Conservation (phyloP, 1,140 invertebrate genomes). For the Orchestia grillus region DNA sequence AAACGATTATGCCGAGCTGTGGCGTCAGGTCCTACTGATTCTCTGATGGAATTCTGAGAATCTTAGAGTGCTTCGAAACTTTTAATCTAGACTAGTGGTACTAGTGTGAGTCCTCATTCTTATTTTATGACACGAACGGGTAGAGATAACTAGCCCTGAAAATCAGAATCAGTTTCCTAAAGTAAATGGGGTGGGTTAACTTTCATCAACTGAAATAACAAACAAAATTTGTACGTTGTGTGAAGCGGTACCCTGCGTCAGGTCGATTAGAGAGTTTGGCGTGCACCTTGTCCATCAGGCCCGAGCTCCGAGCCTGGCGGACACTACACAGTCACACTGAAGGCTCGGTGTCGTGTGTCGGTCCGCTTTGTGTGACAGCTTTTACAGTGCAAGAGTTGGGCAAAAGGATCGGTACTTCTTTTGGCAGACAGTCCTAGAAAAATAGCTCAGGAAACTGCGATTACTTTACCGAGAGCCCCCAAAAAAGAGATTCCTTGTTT, state of each 20-base stretch:
- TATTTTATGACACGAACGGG: neutral
- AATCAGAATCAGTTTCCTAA: neutral
- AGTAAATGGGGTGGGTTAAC: neutral
- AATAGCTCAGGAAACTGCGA: neutral
- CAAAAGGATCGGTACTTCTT: neutral
- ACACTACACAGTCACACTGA: neutral
- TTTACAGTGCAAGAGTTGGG: neutral
- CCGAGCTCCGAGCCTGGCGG: neutral
- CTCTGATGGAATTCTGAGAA: neutral
- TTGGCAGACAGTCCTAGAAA: neutral
- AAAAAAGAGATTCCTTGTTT: neutral
- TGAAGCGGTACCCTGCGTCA: neutral
- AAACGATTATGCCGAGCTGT: neutral
- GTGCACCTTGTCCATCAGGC: constrained; percentile 7
- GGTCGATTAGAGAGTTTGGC: constrained; percentile 1
- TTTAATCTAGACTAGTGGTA: neutral
- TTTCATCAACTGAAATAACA: neutral
- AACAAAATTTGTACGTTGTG: neutral
- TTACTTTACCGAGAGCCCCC: neutral
- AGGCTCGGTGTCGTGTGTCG: neutral
- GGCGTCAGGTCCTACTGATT: neutral
- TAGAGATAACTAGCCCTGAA: neutral
- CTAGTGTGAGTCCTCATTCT: neutral
- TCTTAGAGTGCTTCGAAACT: neutral
- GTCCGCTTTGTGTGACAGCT: neutral